phyloP scores from a whole-genome alignment of 2,888 invertebrate species.

The Chloroclysta siterata region DNA sequence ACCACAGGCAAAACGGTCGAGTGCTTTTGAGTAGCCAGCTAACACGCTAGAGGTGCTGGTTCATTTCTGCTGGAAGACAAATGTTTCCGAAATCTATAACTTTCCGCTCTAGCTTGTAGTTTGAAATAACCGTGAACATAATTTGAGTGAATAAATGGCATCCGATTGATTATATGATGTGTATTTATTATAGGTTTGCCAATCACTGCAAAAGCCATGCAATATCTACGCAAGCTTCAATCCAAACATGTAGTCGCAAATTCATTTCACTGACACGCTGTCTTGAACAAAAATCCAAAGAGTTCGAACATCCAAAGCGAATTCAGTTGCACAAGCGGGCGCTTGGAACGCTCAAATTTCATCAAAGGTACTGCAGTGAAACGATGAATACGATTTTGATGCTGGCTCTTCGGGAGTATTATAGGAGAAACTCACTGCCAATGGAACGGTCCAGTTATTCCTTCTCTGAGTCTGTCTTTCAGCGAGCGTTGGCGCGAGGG shows the following conservation, averaged over 20 bases:
- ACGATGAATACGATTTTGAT: constrained; percentile 27
- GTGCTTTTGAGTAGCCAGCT: neutral
- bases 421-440: constrained; percentile 89
- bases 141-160: neutral
- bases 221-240: constrained; percentile 31
- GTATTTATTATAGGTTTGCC: neutral
- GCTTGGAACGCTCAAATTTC: neutral
- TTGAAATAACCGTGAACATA: neutral
- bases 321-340: constrained; percentile 13
- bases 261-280: constrained; percentile 14
- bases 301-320: constrained; percentile 32
- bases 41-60: neutral
- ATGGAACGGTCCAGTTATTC: constrained; percentile 91
- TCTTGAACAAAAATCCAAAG: constrained; percentile 26
- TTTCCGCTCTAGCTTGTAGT: neutral
- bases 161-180: neutral
- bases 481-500: constrained; percentile 91
- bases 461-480: constrained; percentile 91
- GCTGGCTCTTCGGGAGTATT: constrained; percentile 23
- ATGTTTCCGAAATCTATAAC: neutral
- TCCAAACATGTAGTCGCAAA: constrained; percentile 24
- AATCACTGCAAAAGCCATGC: constrained; percentile 39
- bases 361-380: constrained; percentile 6
- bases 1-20: neutral
- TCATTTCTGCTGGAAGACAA: neutral